Percentiles rank a stretch among this genome's conserved stretches.
Evolutionary conservation across 2,797 vertebrate species (phyloP).

Genomic region (Hippoglossus hippoglossus): DNA sequence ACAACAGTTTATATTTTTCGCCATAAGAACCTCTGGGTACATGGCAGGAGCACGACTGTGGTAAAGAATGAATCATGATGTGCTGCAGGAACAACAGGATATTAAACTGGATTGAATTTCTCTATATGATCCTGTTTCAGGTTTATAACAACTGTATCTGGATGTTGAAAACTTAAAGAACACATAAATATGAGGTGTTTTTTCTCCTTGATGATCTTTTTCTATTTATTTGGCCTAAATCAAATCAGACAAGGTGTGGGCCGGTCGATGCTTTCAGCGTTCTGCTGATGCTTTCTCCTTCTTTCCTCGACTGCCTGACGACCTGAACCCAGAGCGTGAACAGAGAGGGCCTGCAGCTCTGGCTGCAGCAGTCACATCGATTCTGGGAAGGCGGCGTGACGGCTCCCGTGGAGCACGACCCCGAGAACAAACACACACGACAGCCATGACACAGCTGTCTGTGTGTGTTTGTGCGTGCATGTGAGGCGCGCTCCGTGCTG

Average conservation of each 20-base stretch:
- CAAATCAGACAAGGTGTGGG: slow-evolving; percentile 28
- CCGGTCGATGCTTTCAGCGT: slow-evolving; percentile 13
- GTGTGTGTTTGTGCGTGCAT: slow-evolving; percentile 27
- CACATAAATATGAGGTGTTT: not conserved
- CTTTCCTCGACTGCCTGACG: slow-evolving; percentile 27
- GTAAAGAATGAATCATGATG: not conserved
- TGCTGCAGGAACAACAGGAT: not conserved
- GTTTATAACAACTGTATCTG: not conserved
- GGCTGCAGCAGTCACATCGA: slow-evolving; percentile 79
- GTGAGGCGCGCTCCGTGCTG: not conserved
- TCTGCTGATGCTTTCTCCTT: not conserved
- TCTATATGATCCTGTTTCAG: no score
- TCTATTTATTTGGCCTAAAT: slow-evolving; percentile 11
- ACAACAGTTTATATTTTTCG: no score
- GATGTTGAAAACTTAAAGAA: not conserved
- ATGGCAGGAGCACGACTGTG: no score
- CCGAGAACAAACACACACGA: slow-evolving; percentile 55
- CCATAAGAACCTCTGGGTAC: no score
- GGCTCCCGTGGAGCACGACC: slow-evolving; percentile 54
- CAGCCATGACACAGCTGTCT: slow-evolving; percentile 34
- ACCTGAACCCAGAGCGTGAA: slow-evolving; percentile 41
- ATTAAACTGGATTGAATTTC: not conserved
- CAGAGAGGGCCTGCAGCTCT: slow-evolving; percentile 67
- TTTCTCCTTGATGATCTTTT: not conserved
- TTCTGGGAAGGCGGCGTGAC: slow-evolving; percentile 70